These are phyloP conservation scores for Hylomyscus alleni DNA, from an alignment of 2,797 vertebrate genomes.

Conservation along the genomic window DNA sequence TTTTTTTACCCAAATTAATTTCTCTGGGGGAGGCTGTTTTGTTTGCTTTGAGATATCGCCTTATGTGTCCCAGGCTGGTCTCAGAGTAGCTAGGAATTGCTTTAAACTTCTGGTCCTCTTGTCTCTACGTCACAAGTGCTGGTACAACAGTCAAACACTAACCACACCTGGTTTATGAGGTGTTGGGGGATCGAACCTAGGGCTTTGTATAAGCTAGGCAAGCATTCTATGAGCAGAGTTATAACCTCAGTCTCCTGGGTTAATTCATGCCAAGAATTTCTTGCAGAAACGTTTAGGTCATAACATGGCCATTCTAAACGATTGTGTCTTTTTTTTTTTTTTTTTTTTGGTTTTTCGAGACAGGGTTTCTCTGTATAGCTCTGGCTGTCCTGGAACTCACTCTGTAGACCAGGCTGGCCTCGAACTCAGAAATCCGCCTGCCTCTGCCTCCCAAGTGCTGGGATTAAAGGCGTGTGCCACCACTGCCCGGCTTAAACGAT, in stretches of 20 bases:
- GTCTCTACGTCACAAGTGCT: neutral
- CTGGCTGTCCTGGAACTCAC: too few relatives aligned
- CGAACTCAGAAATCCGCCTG: too few relatives aligned
- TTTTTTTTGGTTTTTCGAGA: too few relatives aligned
- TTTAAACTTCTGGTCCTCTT: neutral
- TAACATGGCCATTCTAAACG: neutral
- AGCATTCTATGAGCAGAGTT: neutral
- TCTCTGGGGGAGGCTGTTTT: neutral
- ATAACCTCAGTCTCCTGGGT: neutral
- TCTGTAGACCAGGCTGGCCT: too few relatives aligned
- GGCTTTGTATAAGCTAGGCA: neutral
- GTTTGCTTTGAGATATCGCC: neutral
- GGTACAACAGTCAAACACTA: neutral
- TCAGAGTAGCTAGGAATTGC: neutral
- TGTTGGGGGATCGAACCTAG: neutral
- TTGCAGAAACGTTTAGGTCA: neutral
- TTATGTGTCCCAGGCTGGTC: neutral
- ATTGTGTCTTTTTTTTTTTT: neutral
- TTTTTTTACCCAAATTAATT: neutral
- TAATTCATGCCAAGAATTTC: slow-evolving; percentile 31
- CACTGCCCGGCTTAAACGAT: too few relatives aligned
- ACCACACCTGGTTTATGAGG: neutral
- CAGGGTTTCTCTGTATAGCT: too few relatives aligned
- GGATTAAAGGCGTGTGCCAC: too few relatives aligned
- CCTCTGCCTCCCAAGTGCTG: too few relatives aligned